Evolutionary conservation across 1,140 invertebrate genomes (phyloP), one percentile per base, ranked within the genome.

Genomic region (Drosophila trapezifrons): DNA sequence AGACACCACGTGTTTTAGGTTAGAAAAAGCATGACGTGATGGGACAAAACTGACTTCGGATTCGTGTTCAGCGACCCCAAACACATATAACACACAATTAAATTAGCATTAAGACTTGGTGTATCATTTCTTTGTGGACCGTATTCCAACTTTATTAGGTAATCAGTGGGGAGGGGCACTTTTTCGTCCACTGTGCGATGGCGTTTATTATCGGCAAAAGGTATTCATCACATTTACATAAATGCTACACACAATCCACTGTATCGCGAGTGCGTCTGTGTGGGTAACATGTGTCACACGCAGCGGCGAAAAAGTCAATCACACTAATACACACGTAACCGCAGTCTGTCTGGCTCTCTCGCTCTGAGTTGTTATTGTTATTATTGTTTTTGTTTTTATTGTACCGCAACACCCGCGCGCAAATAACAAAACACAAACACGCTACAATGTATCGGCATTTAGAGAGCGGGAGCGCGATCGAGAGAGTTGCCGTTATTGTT

Each of bases 401-500:
- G 49, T 67, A 66, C 64, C 59, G 32, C 73, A 66, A 58, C 73
- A 81, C 80, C 79, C 80, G 80, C 80, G 74, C 80, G 80, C 71
- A 83, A 83, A 83, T 83, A 83, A 83, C 80, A 83, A 83, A 84
- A 83, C 58, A 78, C n/a, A 56, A 62, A 12, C 67, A 40, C 54
- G 58, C 60, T 66, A 76, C 71, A 76, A 72, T 73, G 77, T 84
- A 84, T 84, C 63, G 72, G 67, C 76, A 80, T 80, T 80, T 72
- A 37, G 25, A 56, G 46, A 35, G n/a, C 27, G 45, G 20, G 52
- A 27, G 12, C 18, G 43, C 43, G 13, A 17, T 58, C 45, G 40
- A 37, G 43, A 52, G 17, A 72, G 69, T 29, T 84, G 65, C 80
- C 80, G 76, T 83, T 83, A 84, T 42, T 84, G 76, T 72, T 55